Conservation (phyloP, 23 tunicate species). For the Clavelina lepadiformis region DNA sequence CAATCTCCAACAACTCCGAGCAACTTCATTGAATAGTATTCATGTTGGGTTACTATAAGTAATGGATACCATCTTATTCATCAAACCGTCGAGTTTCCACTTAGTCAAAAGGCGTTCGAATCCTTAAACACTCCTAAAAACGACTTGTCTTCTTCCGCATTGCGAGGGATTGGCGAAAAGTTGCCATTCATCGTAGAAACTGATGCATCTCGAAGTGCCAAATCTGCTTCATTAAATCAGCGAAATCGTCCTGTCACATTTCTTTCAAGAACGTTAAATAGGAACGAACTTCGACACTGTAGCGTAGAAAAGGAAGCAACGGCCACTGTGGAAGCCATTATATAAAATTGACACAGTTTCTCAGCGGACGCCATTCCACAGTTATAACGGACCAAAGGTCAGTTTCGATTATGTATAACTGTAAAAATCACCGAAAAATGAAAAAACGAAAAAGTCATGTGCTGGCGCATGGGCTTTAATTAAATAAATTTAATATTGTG, state of each 20-base stretch:
- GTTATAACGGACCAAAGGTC: no score
- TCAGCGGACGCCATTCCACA: constrained; percentile 17
- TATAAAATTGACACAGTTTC: no score
- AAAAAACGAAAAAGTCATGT: constrained; percentile 26
- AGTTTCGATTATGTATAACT: constrained; percentile 18
- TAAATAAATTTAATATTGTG: constrained; percentile 5
- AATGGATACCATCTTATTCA: constrained; percentile 21
- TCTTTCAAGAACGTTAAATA: constrained; percentile 8
- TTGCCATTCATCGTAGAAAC: constrained; percentile 6
- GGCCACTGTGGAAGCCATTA: constrained; percentile 20
- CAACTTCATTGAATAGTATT: constrained; percentile 9
- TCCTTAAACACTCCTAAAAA: constrained; percentile 2
- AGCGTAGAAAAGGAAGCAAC: constrained; percentile 22
- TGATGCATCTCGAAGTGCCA: constrained; percentile 23
- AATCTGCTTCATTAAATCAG: constrained; percentile 11
- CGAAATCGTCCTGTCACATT: constrained; percentile 22
- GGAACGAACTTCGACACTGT: constrained; percentile 2
- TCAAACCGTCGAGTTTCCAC: constrained; percentile 3
- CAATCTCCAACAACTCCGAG: neutral
- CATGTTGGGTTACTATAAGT: constrained; percentile 7
- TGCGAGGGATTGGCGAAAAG: constrained; percentile 10
- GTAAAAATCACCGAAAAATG: constrained; percentile 13
- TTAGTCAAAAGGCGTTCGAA: constrained; percentile 1
- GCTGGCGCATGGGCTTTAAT: constrained; percentile 21
- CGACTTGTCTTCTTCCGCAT: neutral